Percentiles rank a stretch among this genome's conserved stretches.
phyloP scores from a whole-genome alignment of 1,140 invertebrate genomes.

The Papilio aristodemus region DNA sequence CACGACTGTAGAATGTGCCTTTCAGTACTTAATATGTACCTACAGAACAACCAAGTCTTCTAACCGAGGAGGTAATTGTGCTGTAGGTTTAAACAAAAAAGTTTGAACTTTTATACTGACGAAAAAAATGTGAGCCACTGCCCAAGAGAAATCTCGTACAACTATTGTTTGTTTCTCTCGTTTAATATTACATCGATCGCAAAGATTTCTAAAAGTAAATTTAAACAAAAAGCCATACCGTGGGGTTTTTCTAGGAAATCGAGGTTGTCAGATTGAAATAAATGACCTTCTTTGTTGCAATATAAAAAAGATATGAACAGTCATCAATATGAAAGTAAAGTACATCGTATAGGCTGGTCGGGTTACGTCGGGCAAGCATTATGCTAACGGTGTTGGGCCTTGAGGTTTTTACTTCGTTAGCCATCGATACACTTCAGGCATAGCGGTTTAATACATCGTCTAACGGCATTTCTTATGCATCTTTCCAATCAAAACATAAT shows the following conservation, averaged over 20 bases:
- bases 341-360: constrained; percentile 30
- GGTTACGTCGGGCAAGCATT: constrained; percentile 47
- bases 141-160: background rate
- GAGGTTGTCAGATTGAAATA: background rate
- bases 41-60: too few species aligned
- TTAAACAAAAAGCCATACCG: background rate
- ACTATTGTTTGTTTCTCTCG: background rate
- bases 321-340: background rate
- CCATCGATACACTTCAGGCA: constrained; percentile 39
- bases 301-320: background rate
- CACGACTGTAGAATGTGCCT: too few species aligned
- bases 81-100: too few species aligned
- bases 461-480: background rate
- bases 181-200: background rate
- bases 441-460: constrained; percentile 11
- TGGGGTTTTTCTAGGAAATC: background rate
- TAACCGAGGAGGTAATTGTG: too few species aligned
- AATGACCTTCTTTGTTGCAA: background rate
- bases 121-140: too few species aligned
- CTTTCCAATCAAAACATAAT: too few species aligned
- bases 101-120: too few species aligned
- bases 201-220: background rate
- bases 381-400: constrained; percentile 48
- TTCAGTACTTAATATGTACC: too few species aligned
- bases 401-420: constrained; percentile 44